Conservation (phyloP, 2,888 invertebrate genomes). For the Tenthredo distinguenda region DNA sequence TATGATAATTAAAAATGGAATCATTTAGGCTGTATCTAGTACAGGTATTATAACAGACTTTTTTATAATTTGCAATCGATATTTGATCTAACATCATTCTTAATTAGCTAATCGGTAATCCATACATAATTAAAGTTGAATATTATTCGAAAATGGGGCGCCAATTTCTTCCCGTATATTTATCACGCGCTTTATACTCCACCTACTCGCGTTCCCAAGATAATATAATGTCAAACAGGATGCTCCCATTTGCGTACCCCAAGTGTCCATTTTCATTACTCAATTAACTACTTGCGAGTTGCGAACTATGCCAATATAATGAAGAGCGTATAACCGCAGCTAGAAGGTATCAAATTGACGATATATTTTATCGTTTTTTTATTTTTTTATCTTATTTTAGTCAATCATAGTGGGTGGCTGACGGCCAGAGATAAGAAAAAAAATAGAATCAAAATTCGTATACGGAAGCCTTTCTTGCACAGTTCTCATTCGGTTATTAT, state of each 20-base stretch:
- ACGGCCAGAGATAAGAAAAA: too few species aligned
- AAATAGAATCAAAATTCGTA: not conserved
- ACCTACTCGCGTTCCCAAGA: constrained; percentile 9
- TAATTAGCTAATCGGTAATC: not conserved
- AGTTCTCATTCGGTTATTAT: not conserved
- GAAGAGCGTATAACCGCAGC: not conserved
- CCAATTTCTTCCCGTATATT: not conserved
- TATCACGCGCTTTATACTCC: not conserved
- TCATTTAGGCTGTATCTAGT: too few species aligned
- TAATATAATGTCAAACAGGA: constrained; percentile 48
- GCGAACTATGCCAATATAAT: not conserved
- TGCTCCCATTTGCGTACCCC: constrained; percentile 45
- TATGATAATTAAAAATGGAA: not conserved
- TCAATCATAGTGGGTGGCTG: too few species aligned
- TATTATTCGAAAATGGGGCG: not conserved
- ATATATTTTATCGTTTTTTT: not conserved
- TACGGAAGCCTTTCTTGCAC: not conserved
- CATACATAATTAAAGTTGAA: not conserved
- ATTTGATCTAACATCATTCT: not conserved
- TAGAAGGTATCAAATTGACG: not conserved
- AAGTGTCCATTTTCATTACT: constrained; percentile 45
- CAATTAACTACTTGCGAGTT: constrained; percentile 15
- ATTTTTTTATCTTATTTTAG: too few species aligned
- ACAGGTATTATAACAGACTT: too few species aligned
- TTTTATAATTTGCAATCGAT: too few species aligned